A percentile compares a stretch with the other conserved stretches of the same genome.
phyloP scores from a whole-genome alignment of 2,113 vertebrate species.

The Ascaphus truei region DNA sequence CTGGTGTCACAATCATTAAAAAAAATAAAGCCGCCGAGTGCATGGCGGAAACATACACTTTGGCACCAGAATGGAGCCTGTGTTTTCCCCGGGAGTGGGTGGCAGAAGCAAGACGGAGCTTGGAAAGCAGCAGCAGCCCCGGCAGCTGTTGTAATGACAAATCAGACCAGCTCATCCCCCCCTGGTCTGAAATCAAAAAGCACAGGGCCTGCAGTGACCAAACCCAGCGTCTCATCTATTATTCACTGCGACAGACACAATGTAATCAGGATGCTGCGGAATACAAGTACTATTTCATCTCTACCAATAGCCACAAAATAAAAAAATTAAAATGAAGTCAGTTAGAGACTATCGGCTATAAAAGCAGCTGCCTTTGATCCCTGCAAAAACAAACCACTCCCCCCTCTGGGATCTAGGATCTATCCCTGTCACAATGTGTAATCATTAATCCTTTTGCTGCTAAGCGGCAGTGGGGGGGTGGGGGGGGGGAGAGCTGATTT shows the following conservation, averaged over 20 bases:
- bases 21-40: not conserved
- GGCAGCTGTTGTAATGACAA: conserved; percentile 17
- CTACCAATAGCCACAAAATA: too few relatives aligned
- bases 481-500: not conserved
- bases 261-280: conserved; percentile 4
- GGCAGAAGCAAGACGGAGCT: conserved; percentile 17
- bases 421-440: conserved; percentile 23
- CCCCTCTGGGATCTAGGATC: not conserved
- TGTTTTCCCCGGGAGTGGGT: conserved; percentile 7
- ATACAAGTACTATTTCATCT: too few relatives aligned
- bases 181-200: conserved; percentile 2
- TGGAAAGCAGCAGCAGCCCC: not conserved
- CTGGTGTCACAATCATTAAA: too few relatives aligned
- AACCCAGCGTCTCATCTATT: conserved; percentile 26
- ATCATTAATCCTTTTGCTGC: conserved; percentile 24
- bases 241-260: conserved; percentile 24
- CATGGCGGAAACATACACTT: not conserved
- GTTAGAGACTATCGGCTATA: too few relatives aligned
- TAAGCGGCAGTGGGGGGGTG: not conserved
- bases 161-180: conserved; percentile 15
- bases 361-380: conserved; percentile 11
- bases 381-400: not conserved
- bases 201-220: conserved; percentile 26
- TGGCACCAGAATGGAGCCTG: not conserved
- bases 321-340: too few relatives aligned